Evolutionary conservation across 1,140 invertebrate genomes (phyloP).

Genomic region (Aphidius gifuensis): DNA sequence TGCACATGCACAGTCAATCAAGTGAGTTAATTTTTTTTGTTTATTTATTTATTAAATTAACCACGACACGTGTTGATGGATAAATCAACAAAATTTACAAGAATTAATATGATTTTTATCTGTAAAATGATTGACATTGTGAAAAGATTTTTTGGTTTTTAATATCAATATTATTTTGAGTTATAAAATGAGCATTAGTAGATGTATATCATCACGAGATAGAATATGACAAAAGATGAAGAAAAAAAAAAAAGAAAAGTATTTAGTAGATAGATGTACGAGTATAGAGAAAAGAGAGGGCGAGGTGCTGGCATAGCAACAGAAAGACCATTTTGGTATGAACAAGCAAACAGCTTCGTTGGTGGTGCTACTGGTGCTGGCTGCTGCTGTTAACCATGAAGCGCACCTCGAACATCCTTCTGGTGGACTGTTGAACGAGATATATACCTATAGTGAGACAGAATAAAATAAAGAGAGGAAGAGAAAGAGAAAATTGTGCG

Average conservation of each 20-base stretch:
- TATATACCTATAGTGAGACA: conserved; percentile 1
- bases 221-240: neutral
- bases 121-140: too few relatives aligned
- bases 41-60: too few relatives aligned
- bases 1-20: too few relatives aligned
- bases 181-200: conserved; percentile 4
- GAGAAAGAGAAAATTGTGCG: conserved; percentile 10
- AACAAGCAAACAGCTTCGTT: conserved; percentile 36
- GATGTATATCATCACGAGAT: neutral
- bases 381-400: conserved; percentile 26
- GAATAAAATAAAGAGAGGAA: conserved; percentile 1
- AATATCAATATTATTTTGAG: too few relatives aligned
- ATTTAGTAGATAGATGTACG: conserved; percentile 11
- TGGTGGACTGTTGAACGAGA: conserved; percentile 19
- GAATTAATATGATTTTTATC: too few relatives aligned
- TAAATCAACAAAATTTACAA: too few relatives aligned
- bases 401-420: conserved; percentile 24
- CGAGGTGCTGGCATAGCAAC: conserved; percentile 52
- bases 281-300: conserved; percentile 23
- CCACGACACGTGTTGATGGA: too few relatives aligned
- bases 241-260: conserved; percentile 4
- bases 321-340: conserved; percentile 50
- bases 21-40: too few relatives aligned
- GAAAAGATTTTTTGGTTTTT: too few relatives aligned
- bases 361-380: conserved; percentile 14